Percentiles rank a stretch among this genome's conserved stretches.
Conservation (phyloP, 2,888 invertebrate genomes). For the Galeopsomyia nigrocyanea region DNA sequence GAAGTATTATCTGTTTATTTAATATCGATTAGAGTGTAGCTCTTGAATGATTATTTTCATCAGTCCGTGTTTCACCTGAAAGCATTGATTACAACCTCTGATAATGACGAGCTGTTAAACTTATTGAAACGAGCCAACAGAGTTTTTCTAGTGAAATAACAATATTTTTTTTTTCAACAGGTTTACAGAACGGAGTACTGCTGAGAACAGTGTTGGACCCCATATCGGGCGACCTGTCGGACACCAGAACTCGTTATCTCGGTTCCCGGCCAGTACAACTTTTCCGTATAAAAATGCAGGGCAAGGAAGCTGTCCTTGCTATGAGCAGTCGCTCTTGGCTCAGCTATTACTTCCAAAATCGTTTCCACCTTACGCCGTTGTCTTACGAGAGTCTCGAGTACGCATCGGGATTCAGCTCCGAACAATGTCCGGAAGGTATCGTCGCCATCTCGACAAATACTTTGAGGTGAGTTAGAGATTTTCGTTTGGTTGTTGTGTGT, state of each 20-base stretch:
- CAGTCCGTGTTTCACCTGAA: slow-evolving; percentile 45
- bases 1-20: slow-evolving; percentile 1
- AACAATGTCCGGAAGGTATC: slow-evolving; percentile 99
- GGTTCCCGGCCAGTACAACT: slow-evolving; percentile 96
- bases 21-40: not conserved
- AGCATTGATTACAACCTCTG: slow-evolving; percentile 44
- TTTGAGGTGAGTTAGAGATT: slow-evolving; percentile 67
- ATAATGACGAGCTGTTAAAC: slow-evolving; percentile 36
- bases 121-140: slow-evolving; percentile 2
- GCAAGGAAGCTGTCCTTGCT: slow-evolving; percentile 95
- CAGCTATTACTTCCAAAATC: slow-evolving; percentile 97
- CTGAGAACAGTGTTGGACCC: slow-evolving; percentile 94
- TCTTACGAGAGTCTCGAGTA: slow-evolving; percentile 98
- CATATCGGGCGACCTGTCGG: slow-evolving; percentile 95
- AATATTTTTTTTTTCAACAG: slow-evolving; percentile 47
- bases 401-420: slow-evolving; percentile 96
- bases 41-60: slow-evolving; percentile 22
- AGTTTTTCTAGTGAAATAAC: not conserved
- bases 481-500: not conserved
- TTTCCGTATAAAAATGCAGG: slow-evolving; percentile 96
- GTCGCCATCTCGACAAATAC: slow-evolving; percentile 99
- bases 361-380: slow-evolving; percentile 94
- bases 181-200: slow-evolving; percentile 95
- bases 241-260: slow-evolving; percentile 96
- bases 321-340: slow-evolving; percentile 99